Conservation (phyloP, 2,113 vertebrate genomes). For the Calidris pugnax region DNA sequence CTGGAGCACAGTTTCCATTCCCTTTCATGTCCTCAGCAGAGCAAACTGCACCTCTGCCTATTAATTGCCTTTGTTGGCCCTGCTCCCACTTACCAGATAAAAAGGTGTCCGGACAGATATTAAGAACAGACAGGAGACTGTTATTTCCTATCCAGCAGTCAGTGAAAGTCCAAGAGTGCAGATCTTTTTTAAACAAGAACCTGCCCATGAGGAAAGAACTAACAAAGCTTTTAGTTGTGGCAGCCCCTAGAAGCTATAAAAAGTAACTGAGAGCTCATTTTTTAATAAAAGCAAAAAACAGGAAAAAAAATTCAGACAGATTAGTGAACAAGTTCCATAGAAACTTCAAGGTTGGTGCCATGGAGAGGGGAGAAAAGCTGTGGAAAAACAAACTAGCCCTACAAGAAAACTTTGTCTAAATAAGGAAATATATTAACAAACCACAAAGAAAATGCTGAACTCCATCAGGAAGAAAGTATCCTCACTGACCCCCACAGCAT, state of each 20-base stretch:
- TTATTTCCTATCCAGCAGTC: neutral
- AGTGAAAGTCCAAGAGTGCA: neutral
- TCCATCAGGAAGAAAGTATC: neutral
- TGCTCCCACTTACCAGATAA: neutral
- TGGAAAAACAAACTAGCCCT: neutral
- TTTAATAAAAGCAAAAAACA: neutral
- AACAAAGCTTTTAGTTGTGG: neutral
- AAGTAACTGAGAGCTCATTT: neutral
- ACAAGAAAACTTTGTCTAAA: neutral
- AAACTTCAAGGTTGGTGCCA: neutral
- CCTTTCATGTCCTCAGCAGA: neutral
- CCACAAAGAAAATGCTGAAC: neutral
- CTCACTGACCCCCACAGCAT: too few species aligned
- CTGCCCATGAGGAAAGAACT: neutral
- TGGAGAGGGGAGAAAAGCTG: neutral
- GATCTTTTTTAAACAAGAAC: neutral
- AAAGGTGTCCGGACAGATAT: neutral
- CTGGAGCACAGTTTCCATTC: neutral
- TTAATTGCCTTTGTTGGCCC: neutral
- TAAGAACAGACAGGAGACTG: neutral
- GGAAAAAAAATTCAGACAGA: accelerated
- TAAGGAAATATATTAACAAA: neutral
- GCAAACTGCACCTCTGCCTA: neutral
- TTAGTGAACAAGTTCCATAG: neutral
- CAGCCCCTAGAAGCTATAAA: neutral